Percentiles rank a stretch among this genome's conserved stretches.
phyloP scores from a whole-genome alignment of 2,113 vertebrate genomes.

The Dromiciops gliroides region DNA sequence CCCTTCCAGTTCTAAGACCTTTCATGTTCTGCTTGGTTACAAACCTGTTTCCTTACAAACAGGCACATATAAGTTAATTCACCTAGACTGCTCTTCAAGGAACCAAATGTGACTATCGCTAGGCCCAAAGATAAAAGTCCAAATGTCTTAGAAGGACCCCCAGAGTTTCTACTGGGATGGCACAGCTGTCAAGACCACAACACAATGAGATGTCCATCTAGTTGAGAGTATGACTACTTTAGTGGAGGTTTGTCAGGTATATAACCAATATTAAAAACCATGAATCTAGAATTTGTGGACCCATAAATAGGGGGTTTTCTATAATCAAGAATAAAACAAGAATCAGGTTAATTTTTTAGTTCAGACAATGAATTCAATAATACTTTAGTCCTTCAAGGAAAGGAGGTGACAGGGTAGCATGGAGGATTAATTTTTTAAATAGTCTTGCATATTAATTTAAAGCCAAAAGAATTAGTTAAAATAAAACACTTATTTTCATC shows the following conservation, averaged over 20 bases:
- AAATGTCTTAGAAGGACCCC: no score
- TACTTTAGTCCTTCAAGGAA: neutral
- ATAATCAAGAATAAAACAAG: neutral
- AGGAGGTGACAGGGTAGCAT: neutral
- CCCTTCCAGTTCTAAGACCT: neutral
- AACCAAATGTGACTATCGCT: neutral
- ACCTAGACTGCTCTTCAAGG: neutral
- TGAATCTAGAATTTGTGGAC: neutral
- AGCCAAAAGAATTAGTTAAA: slow-evolving; percentile 6
- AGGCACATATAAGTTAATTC: neutral
- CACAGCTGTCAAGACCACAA: neutral
- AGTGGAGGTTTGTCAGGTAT: neutral
- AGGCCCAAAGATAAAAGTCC: neutral
- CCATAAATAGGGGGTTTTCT: neutral
- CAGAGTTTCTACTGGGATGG: neutral
- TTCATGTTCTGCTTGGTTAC: neutral
- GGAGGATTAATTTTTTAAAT: no score
- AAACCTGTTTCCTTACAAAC: neutral
- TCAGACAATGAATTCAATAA: slow-evolving; percentile 20
- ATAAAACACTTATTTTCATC: neutral
- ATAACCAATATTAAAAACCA: neutral
- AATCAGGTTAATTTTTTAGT: slow-evolving; percentile 9
- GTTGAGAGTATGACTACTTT: neutral
- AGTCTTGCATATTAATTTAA: neutral
- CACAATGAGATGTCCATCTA: neutral